Evolutionary conservation across 2,797 vertebrate species (phyloP).

Genomic region (Gallinago stenura): DNA sequence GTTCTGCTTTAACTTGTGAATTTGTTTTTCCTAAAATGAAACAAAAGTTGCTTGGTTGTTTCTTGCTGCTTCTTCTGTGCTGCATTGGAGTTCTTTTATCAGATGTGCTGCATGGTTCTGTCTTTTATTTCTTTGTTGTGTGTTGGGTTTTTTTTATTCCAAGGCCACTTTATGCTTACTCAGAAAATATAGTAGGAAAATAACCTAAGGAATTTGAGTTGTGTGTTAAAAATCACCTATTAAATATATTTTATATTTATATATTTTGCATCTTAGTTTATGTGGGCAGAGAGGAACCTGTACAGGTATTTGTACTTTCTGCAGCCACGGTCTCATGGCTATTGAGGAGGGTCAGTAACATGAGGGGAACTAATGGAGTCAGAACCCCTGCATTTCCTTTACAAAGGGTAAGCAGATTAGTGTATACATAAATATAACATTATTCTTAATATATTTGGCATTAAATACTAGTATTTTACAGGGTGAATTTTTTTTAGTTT

Average conservation of each 20-base stretch:
- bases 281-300: background rate
- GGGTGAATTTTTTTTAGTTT: background rate
- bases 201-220: background rate
- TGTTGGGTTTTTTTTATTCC: background rate
- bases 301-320: background rate
- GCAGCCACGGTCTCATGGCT: background rate
- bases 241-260: background rate
- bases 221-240: background rate
- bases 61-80: background rate
- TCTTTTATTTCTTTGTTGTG: background rate
- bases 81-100: background rate
- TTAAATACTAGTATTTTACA: background rate
- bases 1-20: conserved; percentile 8
- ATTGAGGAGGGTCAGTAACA: background rate
- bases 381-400: background rate
- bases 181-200: background rate
- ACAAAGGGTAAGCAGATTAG: background rate
- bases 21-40: background rate
- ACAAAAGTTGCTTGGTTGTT: background rate
- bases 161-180: background rate
- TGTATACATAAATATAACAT: background rate
- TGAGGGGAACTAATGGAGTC: background rate
- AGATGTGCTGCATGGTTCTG: background rate
- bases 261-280: background rate
- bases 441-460: background rate